Evolutionary conservation across 2,113 vertebrate species (phyloP).

Genomic region (Equus przewalskii): DNA sequence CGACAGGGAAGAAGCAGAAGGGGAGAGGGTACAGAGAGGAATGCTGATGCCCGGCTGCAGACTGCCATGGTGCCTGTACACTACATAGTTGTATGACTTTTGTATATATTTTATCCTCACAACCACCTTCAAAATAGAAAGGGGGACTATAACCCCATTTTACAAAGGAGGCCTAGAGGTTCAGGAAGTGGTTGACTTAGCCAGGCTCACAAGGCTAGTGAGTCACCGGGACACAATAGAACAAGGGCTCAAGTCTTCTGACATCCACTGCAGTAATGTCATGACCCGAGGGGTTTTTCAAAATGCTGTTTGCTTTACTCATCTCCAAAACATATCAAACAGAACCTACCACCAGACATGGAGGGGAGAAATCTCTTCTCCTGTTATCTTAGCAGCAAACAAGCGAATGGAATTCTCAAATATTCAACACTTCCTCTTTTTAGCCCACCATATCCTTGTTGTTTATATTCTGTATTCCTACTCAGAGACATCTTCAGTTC

Average conservation of each 20-base stretch:
- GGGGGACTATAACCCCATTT: background rate
- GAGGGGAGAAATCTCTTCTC: background rate
- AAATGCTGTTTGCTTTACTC: conserved; percentile 10
- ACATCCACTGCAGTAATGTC: background rate
- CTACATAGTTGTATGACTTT: background rate
- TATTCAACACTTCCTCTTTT: background rate
- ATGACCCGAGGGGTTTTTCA: background rate
- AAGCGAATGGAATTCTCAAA: conserved; percentile 17
- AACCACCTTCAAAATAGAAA: background rate
- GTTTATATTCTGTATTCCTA: background rate
- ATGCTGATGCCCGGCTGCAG: background rate
- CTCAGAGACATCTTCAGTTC: background rate
- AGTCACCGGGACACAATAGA: background rate
- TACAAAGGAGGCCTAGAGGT: background rate
- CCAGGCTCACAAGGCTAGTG: background rate
- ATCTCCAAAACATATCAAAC: background rate
- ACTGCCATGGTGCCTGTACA: background rate
- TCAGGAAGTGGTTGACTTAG: background rate
- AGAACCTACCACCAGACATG: background rate
- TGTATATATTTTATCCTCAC: background rate
- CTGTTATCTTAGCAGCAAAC: conserved; percentile 18
- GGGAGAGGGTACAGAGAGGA: rapidly evolving
- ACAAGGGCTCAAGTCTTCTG: background rate
- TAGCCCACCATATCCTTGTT: background rate
- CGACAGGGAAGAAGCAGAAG: background rate